Base-by-base conservation (phyloP, 2,888 invertebrate genomes). In the Esperia sulphurella region DNA sequence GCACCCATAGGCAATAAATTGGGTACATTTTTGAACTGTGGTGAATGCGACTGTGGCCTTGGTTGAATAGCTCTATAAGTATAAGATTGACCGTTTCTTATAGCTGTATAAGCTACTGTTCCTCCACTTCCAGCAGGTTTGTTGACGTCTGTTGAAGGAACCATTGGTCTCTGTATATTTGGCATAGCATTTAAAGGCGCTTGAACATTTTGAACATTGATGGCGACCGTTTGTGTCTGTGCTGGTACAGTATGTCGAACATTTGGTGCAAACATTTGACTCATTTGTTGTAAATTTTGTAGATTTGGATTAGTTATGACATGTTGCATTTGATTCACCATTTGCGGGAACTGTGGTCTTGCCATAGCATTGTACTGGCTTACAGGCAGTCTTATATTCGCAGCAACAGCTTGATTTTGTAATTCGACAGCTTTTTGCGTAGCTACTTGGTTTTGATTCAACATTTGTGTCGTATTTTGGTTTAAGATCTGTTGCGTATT, bases 51-150 rank as follows among this genome's bases (percentile, higher is more conserved):
- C 21, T 41, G 46, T 14, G 79, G 71, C 50, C 79, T 74, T 0
- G 83, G 83, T 45, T 81, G 79, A 44, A 84, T 79, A 3, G 79
- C 78, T 57, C 74, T 71, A 41, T 72, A 75, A 8, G 67, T 55
- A 42, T 70, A 75, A 9, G 65, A 64, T 47, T 68, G 76, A 7
- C 63, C 55, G 42, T 59, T 65, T 51, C 69, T 65, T 0, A 65
- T 55, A 46, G 54, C 61, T 0, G 59, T 57, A 46, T 61, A 66
- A 10, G 58, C 51, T 8, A 55, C 54, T 30, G 48, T 46, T 31
- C 41, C 48, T 14, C 42, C 40, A 9, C 44, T 45, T 10, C 41
- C 43, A 8, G 47, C 43, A 39, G 14, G 13, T 39, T 47, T 45
- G 48, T 49, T 45, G 7, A 44, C 43, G 8, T 51, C 31, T 49